phyloP scores from a whole-genome alignment of 92 coral and sea anemone genomes.

The Parazoanthus atlanticus region DNA sequence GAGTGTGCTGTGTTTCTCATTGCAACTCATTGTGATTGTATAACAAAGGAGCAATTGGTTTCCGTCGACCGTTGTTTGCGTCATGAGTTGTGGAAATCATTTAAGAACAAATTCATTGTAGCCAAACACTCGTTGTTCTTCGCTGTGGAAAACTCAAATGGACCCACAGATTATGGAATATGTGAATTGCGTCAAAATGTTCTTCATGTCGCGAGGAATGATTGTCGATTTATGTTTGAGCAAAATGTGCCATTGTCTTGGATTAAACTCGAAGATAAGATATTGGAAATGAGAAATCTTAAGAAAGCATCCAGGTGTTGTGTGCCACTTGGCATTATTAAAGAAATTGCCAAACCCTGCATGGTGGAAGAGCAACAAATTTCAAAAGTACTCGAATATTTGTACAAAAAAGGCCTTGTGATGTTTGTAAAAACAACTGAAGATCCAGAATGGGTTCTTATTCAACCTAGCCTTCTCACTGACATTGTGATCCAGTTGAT shows the following conservation, averaged over 20 bases:
- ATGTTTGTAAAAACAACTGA: not conserved
- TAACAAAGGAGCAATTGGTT: not conserved
- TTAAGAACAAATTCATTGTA: not conserved
- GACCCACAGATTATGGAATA: not conserved
- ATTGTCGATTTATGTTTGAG: not conserved
- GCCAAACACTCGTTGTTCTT: not conserved
- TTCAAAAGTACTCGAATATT: not conserved
- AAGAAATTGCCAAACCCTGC: not conserved
- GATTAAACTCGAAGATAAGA: conserved; percentile 4
- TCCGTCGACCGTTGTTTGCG: not conserved
- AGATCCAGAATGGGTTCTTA: not conserved
- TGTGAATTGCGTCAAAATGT: not conserved
- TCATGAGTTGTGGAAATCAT: not conserved
- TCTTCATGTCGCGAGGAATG: not conserved
- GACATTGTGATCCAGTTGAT: not conserved
- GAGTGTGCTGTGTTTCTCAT: not conserved
- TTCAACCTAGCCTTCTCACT: not conserved
- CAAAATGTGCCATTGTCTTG: not conserved
- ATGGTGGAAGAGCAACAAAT: not conserved
- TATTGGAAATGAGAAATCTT: not conserved
- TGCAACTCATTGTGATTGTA: not conserved
- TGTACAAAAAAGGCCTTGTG: not conserved
- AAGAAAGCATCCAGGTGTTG: not conserved
- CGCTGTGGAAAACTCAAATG: not conserved
- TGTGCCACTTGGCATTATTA: not conserved